Percentiles rank a stretch among this genome's conserved stretches.
Conservation (phyloP, 1,140 invertebrate species). For the Zaprionus taronus region DNA sequence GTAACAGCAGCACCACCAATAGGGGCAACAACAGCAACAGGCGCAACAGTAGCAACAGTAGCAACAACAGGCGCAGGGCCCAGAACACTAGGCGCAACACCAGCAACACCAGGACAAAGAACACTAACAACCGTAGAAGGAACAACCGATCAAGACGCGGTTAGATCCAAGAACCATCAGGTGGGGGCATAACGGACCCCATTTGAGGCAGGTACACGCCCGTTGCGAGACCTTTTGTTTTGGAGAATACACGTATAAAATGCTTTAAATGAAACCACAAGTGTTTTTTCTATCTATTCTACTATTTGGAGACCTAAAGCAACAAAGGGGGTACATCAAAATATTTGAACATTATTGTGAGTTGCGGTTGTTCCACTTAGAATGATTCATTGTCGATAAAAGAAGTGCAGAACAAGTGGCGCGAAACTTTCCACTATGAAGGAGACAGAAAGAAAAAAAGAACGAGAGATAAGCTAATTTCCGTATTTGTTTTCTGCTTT, state of each 20-base stretch:
- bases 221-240: background rate
- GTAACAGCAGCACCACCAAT: background rate
- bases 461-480: background rate
- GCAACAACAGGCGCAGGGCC: background rate
- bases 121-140: background rate
- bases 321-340: background rate
- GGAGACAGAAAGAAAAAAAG: background rate
- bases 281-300: background rate
- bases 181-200: background rate
- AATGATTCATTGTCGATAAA: background rate
- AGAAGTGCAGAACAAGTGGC: background rate
- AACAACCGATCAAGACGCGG: slow-evolving; percentile 24
- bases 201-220: background rate
- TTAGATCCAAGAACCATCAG: slow-evolving; percentile 1
- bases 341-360: background rate
- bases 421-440: background rate
- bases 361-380: background rate
- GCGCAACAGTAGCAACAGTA: background rate
- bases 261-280: background rate
- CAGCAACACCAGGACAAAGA: background rate
- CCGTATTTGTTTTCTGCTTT: background rate
- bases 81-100: slow-evolving; percentile 33
- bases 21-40: slow-evolving; percentile 1
- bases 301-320: background rate
- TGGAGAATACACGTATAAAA: background rate